Evolutionary conservation across 1,140 invertebrate genomes (phyloP), one percentile per base, ranked within the genome.

Genomic region (Magallana ariakensis): DNA sequence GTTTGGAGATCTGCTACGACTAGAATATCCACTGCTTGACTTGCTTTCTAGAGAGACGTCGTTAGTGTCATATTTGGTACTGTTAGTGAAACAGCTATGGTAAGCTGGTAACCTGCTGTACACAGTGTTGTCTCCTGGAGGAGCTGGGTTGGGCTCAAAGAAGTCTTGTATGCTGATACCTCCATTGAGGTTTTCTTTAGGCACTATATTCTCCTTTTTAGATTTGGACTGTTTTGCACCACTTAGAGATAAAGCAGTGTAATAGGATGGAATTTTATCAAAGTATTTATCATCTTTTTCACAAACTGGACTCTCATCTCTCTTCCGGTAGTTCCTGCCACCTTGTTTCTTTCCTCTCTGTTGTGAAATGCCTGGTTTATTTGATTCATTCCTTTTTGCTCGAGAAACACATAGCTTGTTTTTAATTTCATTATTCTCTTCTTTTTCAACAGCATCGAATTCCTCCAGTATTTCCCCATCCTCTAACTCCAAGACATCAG

Each of bases 11-110:
- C 80, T 81, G 33, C 83, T 89, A 5, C 66, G 60, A 87, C 87
- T 90, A 57, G 91, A 91, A 80, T 88, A 89, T 55, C 90, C 90
- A 88, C 88, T 90, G 55, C 87, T 87, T 15, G 62, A 83, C 84
- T 86, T 89, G 85, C 90, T 91, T 13, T 90, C 87, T 22, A 89
- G 56, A 33, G 80, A 85, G 22, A 88, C 83, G 0, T 80, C 33
- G 15, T 70, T 58, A n/a, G 26, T 81, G 66, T 94, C 92, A 83
- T 94, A 93, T 33, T 91, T 92, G 9, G 91, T 92, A 87, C 92
- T 93, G 88, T 94, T 94, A 62, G 93, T 94, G 87, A 94, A 94
- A 90, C 92, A 94, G 86, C 91, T 93, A 84, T 90, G 89, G 85
- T 94, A 94, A 58, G 92, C 92, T 26, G 94, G 94, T 16, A 94